Conservation (phyloP, 2,888 invertebrate species). For the Galerucella pusilla region DNA sequence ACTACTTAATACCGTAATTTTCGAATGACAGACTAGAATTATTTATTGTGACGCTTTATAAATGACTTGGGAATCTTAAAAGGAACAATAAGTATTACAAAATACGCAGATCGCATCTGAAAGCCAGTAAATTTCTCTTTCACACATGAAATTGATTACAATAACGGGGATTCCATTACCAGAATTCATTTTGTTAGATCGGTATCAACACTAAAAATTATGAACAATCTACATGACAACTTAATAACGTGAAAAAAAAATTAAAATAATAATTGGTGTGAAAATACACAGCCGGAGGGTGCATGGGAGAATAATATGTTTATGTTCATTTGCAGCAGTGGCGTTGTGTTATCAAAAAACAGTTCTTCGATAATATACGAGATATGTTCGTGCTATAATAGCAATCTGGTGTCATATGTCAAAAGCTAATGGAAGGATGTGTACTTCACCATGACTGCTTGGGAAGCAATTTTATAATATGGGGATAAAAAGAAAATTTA, state of each 20-base stretch:
- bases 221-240: constrained; percentile 43
- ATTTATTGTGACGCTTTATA: neutral
- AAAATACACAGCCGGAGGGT: constrained; percentile 41
- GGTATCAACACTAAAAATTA: constrained; percentile 39
- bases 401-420: no score
- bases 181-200: constrained; percentile 26
- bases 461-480: no score
- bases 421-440: no score
- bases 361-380: no score
- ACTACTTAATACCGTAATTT: no score
- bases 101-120: neutral
- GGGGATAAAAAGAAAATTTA: no score
- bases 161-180: constrained; percentile 22
- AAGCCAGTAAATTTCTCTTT: neutral
- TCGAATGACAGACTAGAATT: no score
- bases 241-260: constrained; percentile 44
- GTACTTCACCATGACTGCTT: no score
- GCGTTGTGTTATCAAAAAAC: constrained; percentile 1
- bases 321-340: constrained; percentile 12
- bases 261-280: constrained; percentile 46
- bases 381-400: no score
- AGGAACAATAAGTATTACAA: neutral
- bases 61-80: neutral
- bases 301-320: constrained; percentile 26
- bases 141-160: constrained; percentile 11